Evolutionary conservation across 1,140 invertebrate species (phyloP), one percentile per base, ranked within the genome.

Genomic region (Carcinoscorpius rotundicauda): DNA sequence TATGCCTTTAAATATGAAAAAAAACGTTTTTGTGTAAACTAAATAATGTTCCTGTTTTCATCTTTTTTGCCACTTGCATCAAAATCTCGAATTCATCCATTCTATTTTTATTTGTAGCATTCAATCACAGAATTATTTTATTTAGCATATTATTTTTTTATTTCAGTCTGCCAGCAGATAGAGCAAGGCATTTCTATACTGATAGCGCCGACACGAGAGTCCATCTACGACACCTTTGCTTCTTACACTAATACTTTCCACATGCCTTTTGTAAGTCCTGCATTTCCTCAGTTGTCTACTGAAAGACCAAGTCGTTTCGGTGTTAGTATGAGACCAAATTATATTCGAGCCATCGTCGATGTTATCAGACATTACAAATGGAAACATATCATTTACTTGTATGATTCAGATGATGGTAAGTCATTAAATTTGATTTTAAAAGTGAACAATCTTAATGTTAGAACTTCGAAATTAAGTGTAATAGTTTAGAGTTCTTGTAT

Each of bases 381-480:
- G 93, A 85, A 85, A 70, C 87, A 87, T 75, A 90, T 97, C 73
- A 91, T 95, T 74, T 97, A 94, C 79, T 81, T 97, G 67, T 97
- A 96, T 76, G 91, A 95, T 78, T 93, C 91, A 6, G 89, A 95
- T 75, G 92, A 95, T 77, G 93, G 93, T 95, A 81, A 86, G 87
- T 29, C 29, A 29, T 29, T 29, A 2, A 29, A 29, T 29, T 29
- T 29, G 29, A 29, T 29, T 29, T 29, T 29, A 29, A 29, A 29
- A 29, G 29, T 29, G 29, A 29, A 29, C 29, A 29, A 29, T 29
- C 29, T 29, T 29, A 29, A 29, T 29, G 29, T 29, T 29, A 29
- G 29, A 29, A 29, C 29, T 29, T 29, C 29, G 29, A 29, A 29
- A 29, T 29, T 29, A 29, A 29, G 29, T 29, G 29, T 29, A 29